Evolutionary conservation across 2,888 invertebrate species (phyloP).

Genomic region (Apoda limacodes): DNA sequence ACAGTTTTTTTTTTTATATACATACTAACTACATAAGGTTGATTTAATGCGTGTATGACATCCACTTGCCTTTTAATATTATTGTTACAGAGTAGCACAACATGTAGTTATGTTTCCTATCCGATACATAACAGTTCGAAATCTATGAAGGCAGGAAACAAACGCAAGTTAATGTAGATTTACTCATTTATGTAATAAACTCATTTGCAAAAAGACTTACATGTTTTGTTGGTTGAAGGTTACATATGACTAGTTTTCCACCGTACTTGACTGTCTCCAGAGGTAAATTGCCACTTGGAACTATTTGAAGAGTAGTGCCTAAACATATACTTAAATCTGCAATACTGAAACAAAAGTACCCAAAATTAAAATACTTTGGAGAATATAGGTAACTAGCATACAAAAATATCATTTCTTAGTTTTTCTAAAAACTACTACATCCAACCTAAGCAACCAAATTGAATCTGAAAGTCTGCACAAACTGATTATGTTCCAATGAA

Average conservation of each 20-base stretch:
- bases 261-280: slow-evolving; percentile 85
- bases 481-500: too few relatives aligned
- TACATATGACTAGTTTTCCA: slow-evolving; percentile 92
- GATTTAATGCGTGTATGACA: too few relatives aligned
- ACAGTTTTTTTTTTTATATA: too few relatives aligned
- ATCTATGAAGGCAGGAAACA: too few relatives aligned
- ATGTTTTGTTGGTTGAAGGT: slow-evolving; percentile 98
- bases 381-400: not conserved
- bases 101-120: too few relatives aligned
- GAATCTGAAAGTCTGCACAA: too few relatives aligned
- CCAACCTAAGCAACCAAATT: too few relatives aligned
- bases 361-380: slow-evolving; percentile 4
- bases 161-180: not conserved
- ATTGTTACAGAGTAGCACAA: too few relatives aligned
- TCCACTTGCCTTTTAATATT: too few relatives aligned
- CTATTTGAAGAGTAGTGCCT: slow-evolving; percentile 97
- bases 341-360: slow-evolving; percentile 71
- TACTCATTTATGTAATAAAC: slow-evolving; percentile 1
- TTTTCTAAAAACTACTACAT: too few relatives aligned
- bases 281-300: slow-evolving; percentile 96
- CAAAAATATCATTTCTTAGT: not conserved
- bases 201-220: slow-evolving; percentile 68
- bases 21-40: too few relatives aligned
- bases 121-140: too few relatives aligned
- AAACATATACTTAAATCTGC: slow-evolving; percentile 94